phyloP scores from a whole-genome alignment of 2,113 vertebrate species.

The Hippolais icterina region DNA sequence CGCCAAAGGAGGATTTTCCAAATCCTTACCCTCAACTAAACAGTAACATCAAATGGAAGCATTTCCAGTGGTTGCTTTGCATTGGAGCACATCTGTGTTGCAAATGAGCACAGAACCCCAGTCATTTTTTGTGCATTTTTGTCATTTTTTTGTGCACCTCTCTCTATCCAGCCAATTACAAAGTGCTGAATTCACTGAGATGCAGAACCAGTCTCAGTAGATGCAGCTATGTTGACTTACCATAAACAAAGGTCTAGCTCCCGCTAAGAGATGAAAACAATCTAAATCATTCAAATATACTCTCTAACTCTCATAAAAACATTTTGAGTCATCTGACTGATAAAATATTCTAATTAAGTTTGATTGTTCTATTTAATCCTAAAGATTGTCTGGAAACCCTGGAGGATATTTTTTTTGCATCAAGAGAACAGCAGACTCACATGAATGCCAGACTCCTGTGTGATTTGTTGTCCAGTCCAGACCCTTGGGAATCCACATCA shows the following conservation, averaged over 20 bases:
- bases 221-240: background rate
- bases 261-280: background rate
- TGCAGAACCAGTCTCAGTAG: background rate
- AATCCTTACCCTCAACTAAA: background rate
- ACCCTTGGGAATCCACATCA: background rate
- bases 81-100: background rate
- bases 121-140: background rate
- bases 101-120: background rate
- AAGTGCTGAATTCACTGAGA: background rate
- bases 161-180: background rate
- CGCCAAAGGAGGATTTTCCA: background rate
- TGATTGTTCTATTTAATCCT: background rate
- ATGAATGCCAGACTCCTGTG: background rate
- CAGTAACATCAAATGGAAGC: background rate
- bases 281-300: background rate
- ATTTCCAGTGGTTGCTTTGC: background rate
- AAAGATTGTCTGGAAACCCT: background rate
- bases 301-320: background rate
- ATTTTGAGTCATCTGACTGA: background rate
- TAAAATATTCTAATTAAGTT: background rate
- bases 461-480: background rate
- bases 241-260: background rate
- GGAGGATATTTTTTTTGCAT: background rate
- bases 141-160: background rate
- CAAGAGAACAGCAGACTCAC: background rate